Percentiles rank a stretch among this genome's conserved stretches.
phyloP scores from a whole-genome alignment of 2,888 invertebrate species.

The Drosophila birchii region DNA sequence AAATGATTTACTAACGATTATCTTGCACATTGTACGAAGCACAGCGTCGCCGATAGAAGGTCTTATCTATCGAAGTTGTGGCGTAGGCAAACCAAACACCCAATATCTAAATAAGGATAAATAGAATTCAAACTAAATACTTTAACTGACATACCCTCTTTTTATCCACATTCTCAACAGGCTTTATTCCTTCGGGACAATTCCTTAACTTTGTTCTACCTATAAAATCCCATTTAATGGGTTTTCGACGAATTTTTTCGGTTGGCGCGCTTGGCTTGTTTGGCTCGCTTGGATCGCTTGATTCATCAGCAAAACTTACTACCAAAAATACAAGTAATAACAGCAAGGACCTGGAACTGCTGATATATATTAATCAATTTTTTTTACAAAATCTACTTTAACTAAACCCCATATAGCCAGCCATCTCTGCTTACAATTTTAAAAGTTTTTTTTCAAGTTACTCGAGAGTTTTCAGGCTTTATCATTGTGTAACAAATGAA shows the following conservation, averaged over 20 bases:
- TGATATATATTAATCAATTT: background rate
- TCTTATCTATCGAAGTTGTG: conserved; percentile 44
- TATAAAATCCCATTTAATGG: background rate
- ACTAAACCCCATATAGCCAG: background rate
- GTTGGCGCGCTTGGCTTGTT: too few species aligned
- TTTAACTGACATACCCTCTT: conserved; percentile 16
- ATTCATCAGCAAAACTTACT: too few species aligned
- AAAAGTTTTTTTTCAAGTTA: background rate
- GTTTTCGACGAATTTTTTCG: too few species aligned
- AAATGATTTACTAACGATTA: conserved; percentile 48
- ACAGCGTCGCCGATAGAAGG: conserved; percentile 44
- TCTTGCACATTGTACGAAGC: conserved; percentile 50
- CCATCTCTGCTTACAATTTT: background rate
- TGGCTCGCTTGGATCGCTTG: too few species aligned
- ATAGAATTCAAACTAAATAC: too few species aligned
- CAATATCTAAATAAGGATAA: conserved; percentile 37
- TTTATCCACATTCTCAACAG: conserved; percentile 23
- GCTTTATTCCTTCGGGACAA: conserved; percentile 27
- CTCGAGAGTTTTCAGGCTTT: background rate
- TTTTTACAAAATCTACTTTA: too few species aligned
- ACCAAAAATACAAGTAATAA: too few species aligned
- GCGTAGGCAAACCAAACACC: conserved; percentile 65
- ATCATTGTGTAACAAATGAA: background rate
- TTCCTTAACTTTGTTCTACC: background rate
- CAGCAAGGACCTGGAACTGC: background rate